Base-by-base conservation (phyloP, 2,113 vertebrate genomes). In the Coregonus clupeaformis region DNA sequence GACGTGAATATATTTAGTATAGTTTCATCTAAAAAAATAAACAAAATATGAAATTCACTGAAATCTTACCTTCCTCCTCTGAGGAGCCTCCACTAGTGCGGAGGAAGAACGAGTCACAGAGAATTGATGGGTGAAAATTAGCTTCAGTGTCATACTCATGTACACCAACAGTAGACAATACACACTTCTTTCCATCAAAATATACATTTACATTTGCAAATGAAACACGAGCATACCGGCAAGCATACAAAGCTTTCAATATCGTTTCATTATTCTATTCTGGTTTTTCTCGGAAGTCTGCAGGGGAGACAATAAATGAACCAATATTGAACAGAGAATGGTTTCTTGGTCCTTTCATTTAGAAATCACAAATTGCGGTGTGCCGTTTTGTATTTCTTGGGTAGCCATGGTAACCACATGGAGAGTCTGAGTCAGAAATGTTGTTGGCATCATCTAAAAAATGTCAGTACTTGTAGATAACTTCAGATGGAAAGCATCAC, bases 341-440 rank as follows among this genome's bases (percentile, higher is more conserved):
- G 36, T 42, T 42, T 42, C 36, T 68, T 81, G 77, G 52, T 22
- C 67, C 52, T 69, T 76, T 47, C 76, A 70, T 77, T 77, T 60
- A 68, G 72, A 79, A 84, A 86, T 85, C 75, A 80, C 69, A 74
- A 72, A 77, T 79, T 74, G 73, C 63, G 6, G 32, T 11, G 9
- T 42, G 36, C 9, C 2, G 65, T 75, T 81, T 76, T 80, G 72
- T 80, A 64, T 76, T 78, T 75, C 49, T n/a, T 14, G 62, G 71
- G 88, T 88, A 84, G 60, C 85, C 73, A 84, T 2, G 82, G 80
- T 42, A 86, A 87, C 80, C 66, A 63, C 77, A 74, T 81, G 81
- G 75, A 11, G 82, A 64, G 74, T 84, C 76, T 0, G 0, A 73
- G 71, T 67, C 52, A 55, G 18, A 55, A 14, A 20, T 42, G 9